Percentiles rank a stretch among this genome's conserved stretches.
Conservation (phyloP, 2,888 invertebrate species). For the Agonopterix subpropinquella region DNA sequence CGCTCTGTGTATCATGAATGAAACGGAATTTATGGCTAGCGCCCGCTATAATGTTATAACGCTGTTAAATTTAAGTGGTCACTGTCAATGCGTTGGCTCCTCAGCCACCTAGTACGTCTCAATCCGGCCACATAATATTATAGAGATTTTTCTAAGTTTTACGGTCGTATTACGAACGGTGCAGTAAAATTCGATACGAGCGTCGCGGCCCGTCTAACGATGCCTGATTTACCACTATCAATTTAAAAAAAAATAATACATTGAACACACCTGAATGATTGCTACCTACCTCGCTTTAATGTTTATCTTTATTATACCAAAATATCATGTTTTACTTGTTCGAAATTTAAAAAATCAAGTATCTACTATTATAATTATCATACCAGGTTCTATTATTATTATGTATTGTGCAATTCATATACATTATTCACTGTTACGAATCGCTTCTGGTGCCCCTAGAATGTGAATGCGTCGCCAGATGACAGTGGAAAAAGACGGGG, state of each 20-base stretch:
- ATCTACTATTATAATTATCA: neutral
- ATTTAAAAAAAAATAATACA: conserved; percentile 47
- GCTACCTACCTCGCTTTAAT: conserved; percentile 45
- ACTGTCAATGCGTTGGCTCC: conserved; percentile 17
- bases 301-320: conserved; percentile 44
- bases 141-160: conserved; percentile 68
- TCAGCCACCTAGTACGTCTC: conserved; percentile 24
- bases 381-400: conserved; percentile 36
- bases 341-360: conserved; percentile 1
- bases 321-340: conserved; percentile 20
- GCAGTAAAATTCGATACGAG: conserved; percentile 69
- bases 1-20: conserved; percentile 56
- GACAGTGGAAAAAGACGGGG: conserved; percentile 40
- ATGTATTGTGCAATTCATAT: conserved; percentile 52
- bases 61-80: conserved; percentile 40
- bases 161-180: conserved; percentile 53
- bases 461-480: conserved; percentile 63
- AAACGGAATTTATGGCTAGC: conserved; percentile 64
- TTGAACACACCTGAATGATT: conserved; percentile 55
- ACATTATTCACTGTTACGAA: conserved; percentile 71
- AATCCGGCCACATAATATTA: conserved; percentile 42
- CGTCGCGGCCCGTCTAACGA: conserved; percentile 56
- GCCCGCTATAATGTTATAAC: conserved; percentile 47
- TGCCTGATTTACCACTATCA: conserved; percentile 66
- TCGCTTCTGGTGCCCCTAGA: conserved; percentile 63